A percentile compares a stretch with the other conserved stretches of the same genome.
These are phyloP conservation scores for Setophaga coronata DNA, from an alignment of 2,113 vertebrate species.

Conservation along the genomic window DNA sequence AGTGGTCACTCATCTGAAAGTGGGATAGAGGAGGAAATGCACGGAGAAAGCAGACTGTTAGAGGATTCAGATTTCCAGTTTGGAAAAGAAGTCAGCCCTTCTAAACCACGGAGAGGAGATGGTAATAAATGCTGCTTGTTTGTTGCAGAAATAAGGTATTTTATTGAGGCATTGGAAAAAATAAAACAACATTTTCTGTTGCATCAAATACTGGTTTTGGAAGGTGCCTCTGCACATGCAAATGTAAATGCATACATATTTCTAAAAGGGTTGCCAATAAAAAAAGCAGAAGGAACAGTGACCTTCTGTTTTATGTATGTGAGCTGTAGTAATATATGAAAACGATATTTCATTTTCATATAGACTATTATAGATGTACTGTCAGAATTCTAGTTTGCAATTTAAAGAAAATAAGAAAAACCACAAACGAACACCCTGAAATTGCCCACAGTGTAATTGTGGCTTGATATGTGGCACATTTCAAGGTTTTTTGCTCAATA, in stretches of 20 bases:
- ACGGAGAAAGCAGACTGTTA: constrained; percentile 36
- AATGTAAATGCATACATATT: rapidly evolving
- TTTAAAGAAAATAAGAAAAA: neutral
- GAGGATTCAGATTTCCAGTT: constrained; percentile 56
- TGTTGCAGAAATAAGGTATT: neutral
- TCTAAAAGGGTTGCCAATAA: neutral
- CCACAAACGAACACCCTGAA: rapidly evolving
- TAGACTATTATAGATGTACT: neutral
- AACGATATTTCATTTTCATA: neutral
- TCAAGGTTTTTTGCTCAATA: neutral
- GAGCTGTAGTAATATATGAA: neutral
- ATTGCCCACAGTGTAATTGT: rapidly evolving
- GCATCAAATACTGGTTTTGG: neutral
- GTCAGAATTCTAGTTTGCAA: neutral
- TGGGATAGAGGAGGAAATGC: constrained; percentile 68
- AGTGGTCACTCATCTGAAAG: constrained; percentile 70
- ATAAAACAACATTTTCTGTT: neutral
- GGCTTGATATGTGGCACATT: neutral
- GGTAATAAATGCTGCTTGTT: constrained; percentile 58
- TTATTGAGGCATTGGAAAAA: neutral
- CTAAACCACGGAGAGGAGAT: constrained; percentile 60
- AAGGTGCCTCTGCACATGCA: neutral
- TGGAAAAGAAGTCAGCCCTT: constrained; percentile 46
- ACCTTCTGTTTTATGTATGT: neutral
- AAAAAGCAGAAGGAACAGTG: neutral